Evolutionary conservation across 1,140 invertebrate genomes (phyloP).

Genomic region (Leptinotarsa lineolata): DNA sequence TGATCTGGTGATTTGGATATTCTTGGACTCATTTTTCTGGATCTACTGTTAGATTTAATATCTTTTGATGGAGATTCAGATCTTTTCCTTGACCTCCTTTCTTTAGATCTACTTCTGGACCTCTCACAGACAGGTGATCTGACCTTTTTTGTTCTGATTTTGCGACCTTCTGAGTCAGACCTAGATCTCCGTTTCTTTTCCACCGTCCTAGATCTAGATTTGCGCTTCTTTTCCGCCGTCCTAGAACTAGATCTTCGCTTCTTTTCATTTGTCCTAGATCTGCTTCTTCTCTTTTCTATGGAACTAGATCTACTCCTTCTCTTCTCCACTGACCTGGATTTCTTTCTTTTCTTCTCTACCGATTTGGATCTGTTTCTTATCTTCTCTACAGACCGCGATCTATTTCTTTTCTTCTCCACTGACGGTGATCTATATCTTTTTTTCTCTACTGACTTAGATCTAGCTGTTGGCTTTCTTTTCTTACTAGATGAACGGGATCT

Average conservation of each 20-base stretch:
- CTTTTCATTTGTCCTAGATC: background rate
- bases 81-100: background rate
- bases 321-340: background rate
- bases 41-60: background rate
- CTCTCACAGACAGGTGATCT: background rate
- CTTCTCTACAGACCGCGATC: constrained; percentile 14
- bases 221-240: background rate
- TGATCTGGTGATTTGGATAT: background rate
- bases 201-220: constrained; percentile 15
- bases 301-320: background rate
- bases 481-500: constrained; percentile 18
- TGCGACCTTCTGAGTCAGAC: background rate
- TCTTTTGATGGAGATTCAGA: background rate
- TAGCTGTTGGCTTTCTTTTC: background rate
- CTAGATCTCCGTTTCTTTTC: too few relatives aligned
- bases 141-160: background rate
- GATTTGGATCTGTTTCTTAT: constrained; percentile 10
- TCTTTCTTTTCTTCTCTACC: background rate
- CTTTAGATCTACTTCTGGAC: background rate
- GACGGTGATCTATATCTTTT: constrained; percentile 24
- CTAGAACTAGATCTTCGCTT: constrained; percentile 6
- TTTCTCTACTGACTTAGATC: constrained; percentile 21
- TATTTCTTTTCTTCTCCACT: constrained; percentile 20
- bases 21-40: background rate
- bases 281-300: background rate